Conservation (phyloP, 2,113 vertebrate genomes). For the Oncorhynchus tshawytscha region DNA sequence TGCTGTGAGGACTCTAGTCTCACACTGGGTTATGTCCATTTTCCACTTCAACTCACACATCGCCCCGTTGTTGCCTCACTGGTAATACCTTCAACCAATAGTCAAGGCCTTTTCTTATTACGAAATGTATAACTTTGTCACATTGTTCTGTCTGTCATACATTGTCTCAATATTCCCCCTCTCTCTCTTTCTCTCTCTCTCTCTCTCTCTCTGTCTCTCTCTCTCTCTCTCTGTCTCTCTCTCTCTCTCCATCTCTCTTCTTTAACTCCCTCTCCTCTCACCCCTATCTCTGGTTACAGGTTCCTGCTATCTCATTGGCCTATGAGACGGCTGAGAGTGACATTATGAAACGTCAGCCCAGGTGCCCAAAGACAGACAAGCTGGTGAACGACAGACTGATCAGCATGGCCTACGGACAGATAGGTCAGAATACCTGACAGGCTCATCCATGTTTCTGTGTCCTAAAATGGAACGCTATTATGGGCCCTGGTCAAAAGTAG, state of each 20-base stretch:
- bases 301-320: conserved; percentile 91
- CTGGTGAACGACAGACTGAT: conserved; percentile 93
- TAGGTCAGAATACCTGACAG: conserved; percentile 64
- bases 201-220: background rate
- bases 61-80: conserved; percentile 47
- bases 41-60: conserved; percentile 52
- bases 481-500: no score
- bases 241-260: conserved; percentile 3
- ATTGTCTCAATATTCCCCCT: background rate
- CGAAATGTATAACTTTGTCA: background rate
- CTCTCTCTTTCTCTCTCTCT: background rate
- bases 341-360: conserved; percentile 93
- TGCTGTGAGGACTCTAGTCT: conserved; percentile 33
- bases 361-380: conserved; percentile 86
- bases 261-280: conserved; percentile 1
- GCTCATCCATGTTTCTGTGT: background rate
- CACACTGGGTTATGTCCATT: conserved; percentile 38
- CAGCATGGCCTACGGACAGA: conserved; percentile 95
- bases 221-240: background rate
- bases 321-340: conserved; percentile 93
- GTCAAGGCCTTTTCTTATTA: conserved; percentile 47
- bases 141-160: conserved; percentile 25
- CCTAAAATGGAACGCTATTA: background rate
- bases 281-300: conserved; percentile 61
- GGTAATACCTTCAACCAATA: conserved; percentile 8